Evolutionary conservation across 2,888 invertebrate species (phyloP).

Genomic region (Ophonus ardosiacus): DNA sequence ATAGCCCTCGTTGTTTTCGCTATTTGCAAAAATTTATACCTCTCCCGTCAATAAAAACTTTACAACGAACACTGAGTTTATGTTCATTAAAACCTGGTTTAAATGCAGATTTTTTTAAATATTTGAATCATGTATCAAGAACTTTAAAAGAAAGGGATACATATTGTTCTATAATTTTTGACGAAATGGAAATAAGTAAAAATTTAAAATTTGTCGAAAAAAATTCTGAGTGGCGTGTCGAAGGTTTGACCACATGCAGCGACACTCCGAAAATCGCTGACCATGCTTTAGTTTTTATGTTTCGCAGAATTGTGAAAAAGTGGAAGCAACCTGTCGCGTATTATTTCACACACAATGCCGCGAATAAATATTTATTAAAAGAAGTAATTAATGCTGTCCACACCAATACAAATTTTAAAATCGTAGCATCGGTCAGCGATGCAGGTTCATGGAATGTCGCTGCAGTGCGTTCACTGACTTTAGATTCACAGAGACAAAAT

Average conservation of each 20-base stretch:
- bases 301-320: background rate
- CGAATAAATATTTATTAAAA: background rate
- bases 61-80: background rate
- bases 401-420: conserved; percentile 6
- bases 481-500: background rate
- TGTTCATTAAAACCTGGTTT: background rate
- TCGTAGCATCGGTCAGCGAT: conserved; percentile 22
- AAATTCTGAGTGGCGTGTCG: background rate
- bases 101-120: background rate
- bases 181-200: background rate
- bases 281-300: conserved; percentile 8
- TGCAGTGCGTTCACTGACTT: background rate
- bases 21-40: background rate
- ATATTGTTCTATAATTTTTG: background rate
- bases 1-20: conserved; percentile 1
- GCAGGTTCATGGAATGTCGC: background rate
- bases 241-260: background rate
- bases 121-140: background rate
- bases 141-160: background rate
- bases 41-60: background rate
- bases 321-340: conserved; percentile 11
- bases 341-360: background rate
- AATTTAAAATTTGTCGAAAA: background rate
- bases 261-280: background rate
- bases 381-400: conserved; percentile 21